Evolutionary conservation across 2,797 vertebrate species (phyloP).

Genomic region (Trematomus bernacchii): DNA sequence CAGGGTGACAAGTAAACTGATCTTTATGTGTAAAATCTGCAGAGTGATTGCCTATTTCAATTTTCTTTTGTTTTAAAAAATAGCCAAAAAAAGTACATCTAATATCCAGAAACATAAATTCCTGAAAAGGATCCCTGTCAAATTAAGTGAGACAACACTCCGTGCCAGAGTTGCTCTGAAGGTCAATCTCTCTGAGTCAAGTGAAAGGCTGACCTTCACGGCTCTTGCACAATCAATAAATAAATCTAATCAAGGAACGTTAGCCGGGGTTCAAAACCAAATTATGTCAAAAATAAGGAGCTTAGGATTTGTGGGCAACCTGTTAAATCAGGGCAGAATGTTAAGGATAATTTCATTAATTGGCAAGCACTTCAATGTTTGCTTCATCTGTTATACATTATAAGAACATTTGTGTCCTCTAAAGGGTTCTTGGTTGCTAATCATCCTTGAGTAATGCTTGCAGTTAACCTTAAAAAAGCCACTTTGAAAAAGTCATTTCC

Average conservation of each 20-base stretch:
- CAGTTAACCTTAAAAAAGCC: conserved; percentile 18
- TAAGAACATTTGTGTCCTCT: conserved; percentile 1
- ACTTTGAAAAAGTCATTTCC: conserved; percentile 14
- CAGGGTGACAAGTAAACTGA: background rate
- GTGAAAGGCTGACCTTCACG: conserved; percentile 74
- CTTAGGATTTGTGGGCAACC: conserved; percentile 48
- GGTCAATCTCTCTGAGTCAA: conserved; percentile 65
- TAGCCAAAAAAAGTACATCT: background rate
- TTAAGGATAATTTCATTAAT: conserved; percentile 59
- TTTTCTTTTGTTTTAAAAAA: conserved; percentile 10
- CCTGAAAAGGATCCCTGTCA: conserved; percentile 44
- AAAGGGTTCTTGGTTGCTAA: conserved; percentile 13
- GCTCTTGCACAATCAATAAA: conserved; percentile 70
- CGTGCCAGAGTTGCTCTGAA: conserved; percentile 66
- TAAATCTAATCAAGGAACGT: conserved; percentile 76
- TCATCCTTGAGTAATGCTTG: conserved; percentile 23
- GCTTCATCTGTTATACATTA: conserved; percentile 45
- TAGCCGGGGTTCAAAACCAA: conserved; percentile 64
- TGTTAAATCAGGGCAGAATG: conserved; percentile 50
- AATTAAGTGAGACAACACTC: conserved; percentile 55
- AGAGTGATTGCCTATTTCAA: background rate
- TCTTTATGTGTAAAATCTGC: background rate
- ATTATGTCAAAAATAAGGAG: conserved; percentile 61
- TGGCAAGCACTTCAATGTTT: conserved; percentile 42
- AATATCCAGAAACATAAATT: conserved; percentile 26